Conservation (phyloP, 1,140 invertebrate genomes). For the Meloidogyne floridensis region DNA sequence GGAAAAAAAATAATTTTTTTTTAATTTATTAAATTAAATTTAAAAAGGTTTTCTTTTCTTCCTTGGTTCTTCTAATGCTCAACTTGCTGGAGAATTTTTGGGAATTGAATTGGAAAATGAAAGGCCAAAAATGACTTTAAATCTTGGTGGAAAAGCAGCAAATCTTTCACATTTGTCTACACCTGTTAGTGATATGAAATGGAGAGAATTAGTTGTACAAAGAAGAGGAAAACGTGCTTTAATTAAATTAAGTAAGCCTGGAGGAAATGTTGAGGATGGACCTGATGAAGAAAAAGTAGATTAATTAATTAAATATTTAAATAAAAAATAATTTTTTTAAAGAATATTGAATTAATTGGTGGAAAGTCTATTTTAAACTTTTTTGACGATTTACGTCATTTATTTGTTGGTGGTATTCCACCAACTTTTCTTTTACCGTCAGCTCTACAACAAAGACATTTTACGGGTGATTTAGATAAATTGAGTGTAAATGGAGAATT, state of each 20-base stretch:
- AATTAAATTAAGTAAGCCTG: constrained; percentile 75
- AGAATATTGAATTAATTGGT: constrained; percentile 66
- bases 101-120: constrained; percentile 85
- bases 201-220: constrained; percentile 86
- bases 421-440: constrained; percentile 70
- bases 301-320: background rate
- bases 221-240: constrained; percentile 79
- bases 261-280: constrained; percentile 44
- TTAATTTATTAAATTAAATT: constrained; percentile 12
- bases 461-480: constrained; percentile 86
- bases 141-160: constrained; percentile 82
- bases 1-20: constrained; percentile 12
- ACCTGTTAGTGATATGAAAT: constrained; percentile 75
- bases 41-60: constrained; percentile 46
- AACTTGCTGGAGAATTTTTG: constrained; percentile 83
- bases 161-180: constrained; percentile 70
- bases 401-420: constrained; percentile 87
- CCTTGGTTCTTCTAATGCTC: constrained; percentile 70
- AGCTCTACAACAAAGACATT: constrained; percentile 75
- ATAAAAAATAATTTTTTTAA: constrained; percentile 10
- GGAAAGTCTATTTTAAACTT: constrained; percentile 84
- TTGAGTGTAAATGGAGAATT: constrained; percentile 82
- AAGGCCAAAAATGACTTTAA: constrained; percentile 80
- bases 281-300: constrained; percentile 29
- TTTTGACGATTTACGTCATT: constrained; percentile 79